A percentile compares a stretch with the other conserved stretches of the same genome.
phyloP scores from a whole-genome alignment of 2,888 invertebrate species.

The Lycophotia porphyrea region DNA sequence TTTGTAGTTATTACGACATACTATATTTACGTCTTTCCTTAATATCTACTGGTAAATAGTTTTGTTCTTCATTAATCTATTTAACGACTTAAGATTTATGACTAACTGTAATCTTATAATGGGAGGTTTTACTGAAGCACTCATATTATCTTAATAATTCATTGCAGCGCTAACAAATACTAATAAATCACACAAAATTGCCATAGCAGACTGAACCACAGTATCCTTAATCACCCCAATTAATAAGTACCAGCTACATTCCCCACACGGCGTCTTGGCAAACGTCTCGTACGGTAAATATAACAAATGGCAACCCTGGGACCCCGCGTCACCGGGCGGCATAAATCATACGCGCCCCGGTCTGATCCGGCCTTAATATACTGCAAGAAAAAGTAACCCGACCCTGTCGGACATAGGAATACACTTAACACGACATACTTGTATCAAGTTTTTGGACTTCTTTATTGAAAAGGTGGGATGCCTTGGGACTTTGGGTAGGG shows the following conservation, averaged over 20 bases:
- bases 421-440: slow-evolving; percentile 74
- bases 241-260: slow-evolving; percentile 40
- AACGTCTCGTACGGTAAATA: slow-evolving; percentile 41
- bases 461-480: slow-evolving; percentile 54
- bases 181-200: slow-evolving; percentile 32
- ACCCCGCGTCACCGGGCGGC: slow-evolving; percentile 51
- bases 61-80: neutral
- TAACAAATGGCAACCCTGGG: slow-evolving; percentile 63
- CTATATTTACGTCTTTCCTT: neutral
- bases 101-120: neutral
- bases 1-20: neutral
- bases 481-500: slow-evolving; percentile 25
- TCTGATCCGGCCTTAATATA: slow-evolving; percentile 86
- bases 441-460: slow-evolving; percentile 42
- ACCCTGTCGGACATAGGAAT: slow-evolving; percentile 79
- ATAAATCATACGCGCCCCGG: slow-evolving; percentile 83
- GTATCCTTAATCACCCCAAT: slow-evolving; percentile 38
- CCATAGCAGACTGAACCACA: slow-evolving; percentile 30
- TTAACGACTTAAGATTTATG: neutral
- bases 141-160: neutral
- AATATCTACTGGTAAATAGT: neutral
- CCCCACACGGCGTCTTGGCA: slow-evolving; percentile 33
- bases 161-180: neutral
- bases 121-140: neutral
- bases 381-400: slow-evolving; percentile 86